A percentile compares a stretch with the other conserved stretches of the same genome.
These are phyloP conservation scores for Koerneria pararmatus DNA, from an alignment of 2,888 invertebrate genomes.

Conservation along the genomic window DNA sequence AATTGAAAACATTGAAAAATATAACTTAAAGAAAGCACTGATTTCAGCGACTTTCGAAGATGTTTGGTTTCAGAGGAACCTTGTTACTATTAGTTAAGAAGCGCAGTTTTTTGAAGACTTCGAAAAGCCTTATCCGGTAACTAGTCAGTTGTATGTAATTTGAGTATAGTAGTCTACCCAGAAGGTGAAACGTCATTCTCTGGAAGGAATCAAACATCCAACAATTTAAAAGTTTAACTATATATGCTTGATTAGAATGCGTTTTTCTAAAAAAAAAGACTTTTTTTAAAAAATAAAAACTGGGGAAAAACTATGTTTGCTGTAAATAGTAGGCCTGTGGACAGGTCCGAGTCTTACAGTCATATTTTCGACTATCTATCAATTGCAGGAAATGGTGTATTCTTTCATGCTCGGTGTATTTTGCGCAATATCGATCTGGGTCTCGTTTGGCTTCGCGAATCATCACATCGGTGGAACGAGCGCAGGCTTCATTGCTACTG, in stretches of 20 bases:
- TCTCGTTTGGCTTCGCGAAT: conserved; percentile 49
- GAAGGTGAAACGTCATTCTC: no score
- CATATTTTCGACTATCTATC: neutral
- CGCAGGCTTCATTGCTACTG: conserved; percentile 53
- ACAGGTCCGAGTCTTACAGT: no score
- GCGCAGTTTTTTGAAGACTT: no score
- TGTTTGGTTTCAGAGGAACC: no score
- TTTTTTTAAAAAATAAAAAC: neutral
- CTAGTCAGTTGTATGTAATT: no score
- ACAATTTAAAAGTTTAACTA: neutral
- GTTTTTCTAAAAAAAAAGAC: neutral
- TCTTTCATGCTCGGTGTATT: conserved; percentile 52
- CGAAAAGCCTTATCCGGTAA: no score
- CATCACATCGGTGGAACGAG: conserved; percentile 42
- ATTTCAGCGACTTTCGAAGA: neutral
- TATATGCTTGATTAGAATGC: neutral
- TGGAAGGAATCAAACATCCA: no score
- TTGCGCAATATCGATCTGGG: conserved; percentile 49
- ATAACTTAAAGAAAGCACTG: neutral
- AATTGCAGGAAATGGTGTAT: conserved; percentile 53
- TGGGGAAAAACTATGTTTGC: no score
- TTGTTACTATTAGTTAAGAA: no score
- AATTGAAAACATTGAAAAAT: neutral
- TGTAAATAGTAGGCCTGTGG: no score
- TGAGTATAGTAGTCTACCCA: no score